Conservation (phyloP, 2,888 invertebrate species). For the Trissolcus brochymenae region DNA sequence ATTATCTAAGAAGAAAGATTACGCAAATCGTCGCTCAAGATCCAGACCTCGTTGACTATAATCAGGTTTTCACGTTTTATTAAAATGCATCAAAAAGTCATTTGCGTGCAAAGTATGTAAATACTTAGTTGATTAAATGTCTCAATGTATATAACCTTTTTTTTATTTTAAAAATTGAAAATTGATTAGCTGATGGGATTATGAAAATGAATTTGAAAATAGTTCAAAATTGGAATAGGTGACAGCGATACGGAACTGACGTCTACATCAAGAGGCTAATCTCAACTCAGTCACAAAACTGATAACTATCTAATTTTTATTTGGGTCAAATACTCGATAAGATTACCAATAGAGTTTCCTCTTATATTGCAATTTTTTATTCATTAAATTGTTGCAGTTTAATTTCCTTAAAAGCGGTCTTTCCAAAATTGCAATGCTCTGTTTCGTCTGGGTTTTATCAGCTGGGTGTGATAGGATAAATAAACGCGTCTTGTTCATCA, state of each 20-base stretch:
- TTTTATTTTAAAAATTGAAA: not conserved
- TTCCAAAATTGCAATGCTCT: no score
- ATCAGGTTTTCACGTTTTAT: constrained; percentile 58
- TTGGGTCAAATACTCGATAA: no score
- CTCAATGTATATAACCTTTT: not conserved
- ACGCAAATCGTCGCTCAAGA: constrained; percentile 55
- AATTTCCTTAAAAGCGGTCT: no score
- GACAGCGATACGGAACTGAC: no score
- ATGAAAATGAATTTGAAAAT: not conserved
- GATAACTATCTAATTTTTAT: no score
- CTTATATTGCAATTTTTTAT: no score
- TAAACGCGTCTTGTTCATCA: no score
- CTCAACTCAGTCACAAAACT: constrained; percentile 10
- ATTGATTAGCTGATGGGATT: not conserved
- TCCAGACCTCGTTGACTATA: constrained; percentile 50
- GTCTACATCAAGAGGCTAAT: constrained; percentile 11
- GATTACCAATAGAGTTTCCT: no score
- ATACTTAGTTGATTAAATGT: constrained; percentile 38
- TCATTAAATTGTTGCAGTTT: no score
- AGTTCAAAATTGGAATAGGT: no score
- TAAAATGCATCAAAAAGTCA: constrained; percentile 36
- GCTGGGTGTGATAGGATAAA: no score
- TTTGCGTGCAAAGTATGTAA: constrained; percentile 36
- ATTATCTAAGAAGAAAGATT: constrained; percentile 49
- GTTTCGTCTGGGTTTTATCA: no score